Percentiles rank a stretch among this genome's conserved stretches.
These are phyloP conservation scores for Cirrhinus molitorella DNA, from an alignment of 2,797 vertebrate genomes.

Conservation along the genomic window DNA sequence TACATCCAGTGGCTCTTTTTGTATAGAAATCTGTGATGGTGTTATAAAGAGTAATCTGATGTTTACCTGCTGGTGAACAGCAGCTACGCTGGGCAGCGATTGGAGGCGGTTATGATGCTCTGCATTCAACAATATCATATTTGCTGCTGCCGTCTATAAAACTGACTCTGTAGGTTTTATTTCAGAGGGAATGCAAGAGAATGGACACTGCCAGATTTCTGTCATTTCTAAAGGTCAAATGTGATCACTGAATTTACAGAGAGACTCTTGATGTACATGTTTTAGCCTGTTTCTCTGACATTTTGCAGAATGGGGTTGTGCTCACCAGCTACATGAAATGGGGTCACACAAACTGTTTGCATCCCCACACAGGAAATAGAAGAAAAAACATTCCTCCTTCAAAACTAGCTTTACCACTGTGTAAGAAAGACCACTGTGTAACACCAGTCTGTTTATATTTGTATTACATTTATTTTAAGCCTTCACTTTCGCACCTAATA, in stretches of 20 bases:
- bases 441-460: slow-evolving; percentile 2
- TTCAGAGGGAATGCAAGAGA: slow-evolving; percentile 65
- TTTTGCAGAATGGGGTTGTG: slow-evolving; percentile 58
- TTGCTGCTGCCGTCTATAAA: slow-evolving; percentile 43
- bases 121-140: slow-evolving; percentile 51
- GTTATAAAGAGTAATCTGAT: slow-evolving; percentile 48
- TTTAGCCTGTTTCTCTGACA: slow-evolving; percentile 58
- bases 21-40: slow-evolving; percentile 69
- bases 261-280: slow-evolving; percentile 65
- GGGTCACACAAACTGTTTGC: slow-evolving; percentile 50
- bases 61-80: slow-evolving; percentile 47
- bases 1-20: slow-evolving; percentile 70
- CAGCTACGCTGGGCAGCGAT: slow-evolving; percentile 28
- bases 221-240: slow-evolving; percentile 74
- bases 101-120: slow-evolving; percentile 43
- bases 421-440: background rate
- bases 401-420: slow-evolving; percentile 2
- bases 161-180: slow-evolving; percentile 61
- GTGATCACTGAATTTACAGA: slow-evolving; percentile 66
- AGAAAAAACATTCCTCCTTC: background rate
- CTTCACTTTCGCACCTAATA: background rate
- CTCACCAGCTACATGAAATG: slow-evolving; percentile 64
- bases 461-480: background rate
- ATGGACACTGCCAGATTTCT: slow-evolving; percentile 55
- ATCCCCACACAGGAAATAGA: background rate